Conservation (phyloP, 2,797 vertebrate genomes). For the Micromesistius poutassou region DNA sequence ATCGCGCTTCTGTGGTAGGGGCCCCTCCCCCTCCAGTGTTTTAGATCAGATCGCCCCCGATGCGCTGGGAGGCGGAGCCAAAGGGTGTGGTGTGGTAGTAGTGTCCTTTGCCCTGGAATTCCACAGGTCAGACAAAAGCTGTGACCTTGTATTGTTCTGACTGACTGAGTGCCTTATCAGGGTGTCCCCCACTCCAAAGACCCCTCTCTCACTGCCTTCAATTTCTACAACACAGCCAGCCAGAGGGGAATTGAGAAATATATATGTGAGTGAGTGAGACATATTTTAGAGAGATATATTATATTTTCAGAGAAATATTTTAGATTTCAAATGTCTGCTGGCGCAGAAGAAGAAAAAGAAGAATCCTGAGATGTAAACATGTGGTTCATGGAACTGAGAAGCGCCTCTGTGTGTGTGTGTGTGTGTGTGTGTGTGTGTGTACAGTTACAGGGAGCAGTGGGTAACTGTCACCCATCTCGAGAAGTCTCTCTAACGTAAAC, state of each 20-base stretch:
- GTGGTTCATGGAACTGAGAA: slow-evolving; percentile 26
- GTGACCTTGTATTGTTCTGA: slow-evolving; percentile 38
- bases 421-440: neutral
- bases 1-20: neutral
- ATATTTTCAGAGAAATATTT: neutral
- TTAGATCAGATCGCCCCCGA: neutral
- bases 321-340: neutral
- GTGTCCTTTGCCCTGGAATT: slow-evolving; percentile 64
- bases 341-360: neutral
- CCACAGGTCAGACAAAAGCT: slow-evolving; percentile 67
- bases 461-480: slow-evolving; percentile 9
- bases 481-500: slow-evolving; percentile 39
- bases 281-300: neutral
- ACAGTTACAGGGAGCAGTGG: slow-evolving; percentile 13
- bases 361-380: neutral
- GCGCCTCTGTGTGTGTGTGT: slow-evolving; percentile 12
- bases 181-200: neutral
- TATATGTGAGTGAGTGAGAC: neutral
- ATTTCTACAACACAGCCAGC: neutral
- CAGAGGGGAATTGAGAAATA: neutral
- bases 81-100: slow-evolving; percentile 51
- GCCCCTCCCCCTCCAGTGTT: neutral
- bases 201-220: neutral
- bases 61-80: slow-evolving; percentile 40
- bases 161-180: slow-evolving; percentile 32